Evolutionary conservation across 2,797 vertebrate species (phyloP).

Genomic region (Garrulus glandarius): DNA sequence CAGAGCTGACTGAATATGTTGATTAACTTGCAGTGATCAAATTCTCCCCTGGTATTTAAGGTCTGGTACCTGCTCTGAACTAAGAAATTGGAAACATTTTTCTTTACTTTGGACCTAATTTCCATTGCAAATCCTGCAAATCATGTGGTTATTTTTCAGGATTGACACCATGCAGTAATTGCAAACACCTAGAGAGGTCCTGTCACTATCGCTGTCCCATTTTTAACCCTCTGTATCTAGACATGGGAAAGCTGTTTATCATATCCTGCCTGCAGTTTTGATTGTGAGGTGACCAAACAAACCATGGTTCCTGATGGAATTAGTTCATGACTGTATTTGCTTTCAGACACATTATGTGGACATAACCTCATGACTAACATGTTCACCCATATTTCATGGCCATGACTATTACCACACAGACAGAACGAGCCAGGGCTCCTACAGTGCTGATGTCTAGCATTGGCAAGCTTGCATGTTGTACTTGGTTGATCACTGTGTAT

Average conservation of each 20-base stretch:
- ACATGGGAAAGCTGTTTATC: neutral
- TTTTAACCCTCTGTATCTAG: neutral
- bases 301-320: accelerated
- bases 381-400: neutral
- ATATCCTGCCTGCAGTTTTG: neutral
- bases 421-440: neutral
- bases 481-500: neutral
- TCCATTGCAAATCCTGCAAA: neutral
- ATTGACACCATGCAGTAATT: neutral
- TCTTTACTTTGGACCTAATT: neutral
- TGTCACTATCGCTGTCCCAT: neutral
- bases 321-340: neutral
- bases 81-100: neutral
- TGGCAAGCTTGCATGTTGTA: neutral
- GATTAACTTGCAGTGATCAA: neutral
- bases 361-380: neutral
- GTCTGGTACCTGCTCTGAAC: neutral
- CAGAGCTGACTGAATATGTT: neutral
- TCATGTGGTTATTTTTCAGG: neutral
- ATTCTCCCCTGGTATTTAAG: neutral
- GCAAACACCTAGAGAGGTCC: neutral
- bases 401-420: neutral
- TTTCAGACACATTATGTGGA: neutral
- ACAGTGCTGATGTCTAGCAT: neutral
- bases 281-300: neutral